A percentile compares a stretch with the other conserved stretches of the same genome.
Evolutionary conservation across 2,797 vertebrate genomes (phyloP).

Genomic region (Hephaestus fuliginosus): DNA sequence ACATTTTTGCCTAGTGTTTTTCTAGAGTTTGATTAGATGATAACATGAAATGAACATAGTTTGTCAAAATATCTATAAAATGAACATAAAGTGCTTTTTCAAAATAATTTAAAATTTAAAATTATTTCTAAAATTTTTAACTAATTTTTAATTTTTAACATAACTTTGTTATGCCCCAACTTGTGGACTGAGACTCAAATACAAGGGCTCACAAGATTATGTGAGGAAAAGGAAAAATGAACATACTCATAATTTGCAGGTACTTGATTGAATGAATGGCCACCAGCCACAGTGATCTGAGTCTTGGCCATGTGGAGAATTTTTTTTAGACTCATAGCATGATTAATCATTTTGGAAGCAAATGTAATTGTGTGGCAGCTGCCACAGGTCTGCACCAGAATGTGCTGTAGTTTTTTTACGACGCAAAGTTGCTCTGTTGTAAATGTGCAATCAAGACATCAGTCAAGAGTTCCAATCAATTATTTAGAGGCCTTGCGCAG

Average conservation of each 20-base stretch:
- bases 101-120: neutral
- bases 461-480: conserved; percentile 64
- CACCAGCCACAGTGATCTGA: neutral
- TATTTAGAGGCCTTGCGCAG: conserved; percentile 53
- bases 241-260: neutral
- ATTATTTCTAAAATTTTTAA: neutral
- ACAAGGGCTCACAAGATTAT: too few species aligned
- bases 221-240: too few species aligned
- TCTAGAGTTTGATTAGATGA: conserved; percentile 22
- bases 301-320: conserved; percentile 30
- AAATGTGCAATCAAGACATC: conserved; percentile 66
- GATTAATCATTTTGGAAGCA: conserved; percentile 60
- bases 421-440: conserved; percentile 42
- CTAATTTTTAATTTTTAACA: too few species aligned
- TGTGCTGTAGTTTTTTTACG: conserved; percentile 52
- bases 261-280: conserved; percentile 18
- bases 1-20: conserved; percentile 12
- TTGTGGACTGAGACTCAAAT: neutral
- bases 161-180: neutral
- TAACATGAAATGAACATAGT: neutral
- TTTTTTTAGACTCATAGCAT: conserved; percentile 26
- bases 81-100: neutral
- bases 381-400: conserved; percentile 51
- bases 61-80: conserved; percentile 9
- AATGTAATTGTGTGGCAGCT: conserved; percentile 51